These are phyloP conservation scores for Cavia aperea DNA, from an alignment of 2,113 vertebrate species.

Conservation along the genomic window DNA sequence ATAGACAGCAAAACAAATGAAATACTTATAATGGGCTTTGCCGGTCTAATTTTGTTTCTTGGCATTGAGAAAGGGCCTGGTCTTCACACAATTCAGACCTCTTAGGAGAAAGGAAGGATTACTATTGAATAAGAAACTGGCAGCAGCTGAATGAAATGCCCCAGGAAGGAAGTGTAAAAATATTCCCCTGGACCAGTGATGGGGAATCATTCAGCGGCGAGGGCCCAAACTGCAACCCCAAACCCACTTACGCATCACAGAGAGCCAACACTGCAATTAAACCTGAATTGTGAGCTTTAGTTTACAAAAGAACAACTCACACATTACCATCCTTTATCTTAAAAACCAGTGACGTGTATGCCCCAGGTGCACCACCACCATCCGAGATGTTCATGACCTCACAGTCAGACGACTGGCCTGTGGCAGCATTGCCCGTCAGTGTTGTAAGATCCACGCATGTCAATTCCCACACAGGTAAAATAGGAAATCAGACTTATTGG, in stretches of 20 bases:
- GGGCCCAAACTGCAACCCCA: not conserved
- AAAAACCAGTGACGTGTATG: not conserved
- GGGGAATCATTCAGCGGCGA: not conserved
- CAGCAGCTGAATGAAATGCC: not conserved
- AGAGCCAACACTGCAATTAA: not conserved
- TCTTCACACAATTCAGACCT: not conserved
- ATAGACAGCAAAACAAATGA: not conserved
- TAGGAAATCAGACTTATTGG: not conserved
- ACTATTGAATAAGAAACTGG: not conserved
- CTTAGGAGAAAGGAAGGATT: not conserved
- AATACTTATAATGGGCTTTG: not conserved
- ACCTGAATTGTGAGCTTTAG: not conserved
- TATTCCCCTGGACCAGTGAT: not conserved
- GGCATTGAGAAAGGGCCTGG: not conserved
- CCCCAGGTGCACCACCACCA: not conserved
- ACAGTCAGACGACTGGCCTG: not conserved
- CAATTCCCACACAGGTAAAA: not conserved
- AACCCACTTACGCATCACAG: not conserved
- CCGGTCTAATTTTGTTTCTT: not conserved
- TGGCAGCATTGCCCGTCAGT: not conserved
- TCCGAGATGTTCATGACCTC: not conserved
- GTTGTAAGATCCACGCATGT: not conserved
- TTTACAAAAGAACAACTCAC: not conserved
- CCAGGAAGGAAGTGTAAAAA: not conserved
- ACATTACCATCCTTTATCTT: not conserved